Evolutionary conservation across 2,113 vertebrate genomes (phyloP).

Genomic region (Grus americana): DNA sequence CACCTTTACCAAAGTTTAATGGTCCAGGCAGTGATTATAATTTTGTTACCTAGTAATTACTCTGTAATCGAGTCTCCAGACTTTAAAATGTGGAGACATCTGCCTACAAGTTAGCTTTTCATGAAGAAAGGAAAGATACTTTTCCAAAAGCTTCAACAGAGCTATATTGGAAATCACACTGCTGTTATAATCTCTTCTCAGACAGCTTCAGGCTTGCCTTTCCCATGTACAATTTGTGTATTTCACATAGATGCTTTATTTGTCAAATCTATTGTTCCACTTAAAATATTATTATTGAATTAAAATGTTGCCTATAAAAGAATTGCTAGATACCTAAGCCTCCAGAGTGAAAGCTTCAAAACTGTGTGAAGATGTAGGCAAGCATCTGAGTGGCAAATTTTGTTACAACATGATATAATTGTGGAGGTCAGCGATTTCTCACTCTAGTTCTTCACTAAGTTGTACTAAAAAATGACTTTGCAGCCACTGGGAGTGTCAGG

Average conservation of each 20-base stretch:
- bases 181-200: background rate
- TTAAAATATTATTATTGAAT: background rate
- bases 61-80: background rate
- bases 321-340: background rate
- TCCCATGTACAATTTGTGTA: background rate
- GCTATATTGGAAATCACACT: background rate
- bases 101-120: background rate
- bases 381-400: background rate
- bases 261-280: background rate
- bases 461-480: background rate
- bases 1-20: conserved; percentile 54
- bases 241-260: background rate
- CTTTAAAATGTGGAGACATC: background rate
- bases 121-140: background rate
- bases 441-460: background rate
- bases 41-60: conserved; percentile 27
- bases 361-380: background rate
- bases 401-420: background rate
- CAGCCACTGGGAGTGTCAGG: background rate
- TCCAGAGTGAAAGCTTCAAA: background rate
- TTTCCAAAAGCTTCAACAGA: background rate
- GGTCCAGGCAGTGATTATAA: background rate
- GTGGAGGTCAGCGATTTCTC: background rate
- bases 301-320: background rate
- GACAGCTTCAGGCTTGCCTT: background rate